Percentiles rank a stretch among this genome's conserved stretches.
These are phyloP conservation scores for Bembecia ichneumoniformis DNA, from an alignment of 2,888 invertebrate species.

Conservation along the genomic window DNA sequence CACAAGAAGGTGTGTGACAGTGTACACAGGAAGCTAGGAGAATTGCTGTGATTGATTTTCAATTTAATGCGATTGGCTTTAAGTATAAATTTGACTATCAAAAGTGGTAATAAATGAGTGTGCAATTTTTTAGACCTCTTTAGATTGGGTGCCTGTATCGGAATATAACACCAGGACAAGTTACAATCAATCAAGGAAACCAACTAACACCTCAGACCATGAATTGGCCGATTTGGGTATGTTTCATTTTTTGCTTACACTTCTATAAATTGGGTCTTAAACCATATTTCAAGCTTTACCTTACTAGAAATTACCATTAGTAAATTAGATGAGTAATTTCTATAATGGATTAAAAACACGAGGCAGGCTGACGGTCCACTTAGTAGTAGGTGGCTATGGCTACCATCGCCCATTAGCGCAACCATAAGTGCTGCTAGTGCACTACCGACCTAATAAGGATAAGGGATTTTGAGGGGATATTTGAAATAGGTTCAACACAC, in stretches of 20 bases:
- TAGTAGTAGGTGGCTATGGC: too few species aligned
- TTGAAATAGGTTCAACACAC: too few species aligned
- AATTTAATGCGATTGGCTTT: background rate
- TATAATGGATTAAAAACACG: too few species aligned
- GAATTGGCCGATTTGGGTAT: constrained; percentile 65
- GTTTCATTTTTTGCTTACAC: constrained; percentile 12
- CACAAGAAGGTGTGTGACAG: constrained; percentile 43
- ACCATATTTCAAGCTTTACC: too few species aligned
- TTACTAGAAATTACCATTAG: too few species aligned
- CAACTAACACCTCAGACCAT: constrained; percentile 60
- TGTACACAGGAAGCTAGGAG: background rate
- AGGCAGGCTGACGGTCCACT: too few species aligned
- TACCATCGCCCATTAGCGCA: too few species aligned
- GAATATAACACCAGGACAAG: constrained; percentile 63
- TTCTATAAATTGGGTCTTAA: too few species aligned
- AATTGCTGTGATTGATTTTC: background rate
- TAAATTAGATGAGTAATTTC: too few species aligned
- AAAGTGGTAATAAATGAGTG: constrained; percentile 6
- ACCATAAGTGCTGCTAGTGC: too few species aligned
- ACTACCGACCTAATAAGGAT: too few species aligned
- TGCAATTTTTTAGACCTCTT: constrained; percentile 52
- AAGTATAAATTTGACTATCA: constrained; percentile 5
- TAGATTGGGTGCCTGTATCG: constrained; percentile 69
- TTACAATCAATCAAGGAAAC: constrained; percentile 62
- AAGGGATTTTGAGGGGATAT: too few species aligned